phyloP scores from a whole-genome alignment of 2,113 vertebrate genomes.

The Helogale parvula region DNA sequence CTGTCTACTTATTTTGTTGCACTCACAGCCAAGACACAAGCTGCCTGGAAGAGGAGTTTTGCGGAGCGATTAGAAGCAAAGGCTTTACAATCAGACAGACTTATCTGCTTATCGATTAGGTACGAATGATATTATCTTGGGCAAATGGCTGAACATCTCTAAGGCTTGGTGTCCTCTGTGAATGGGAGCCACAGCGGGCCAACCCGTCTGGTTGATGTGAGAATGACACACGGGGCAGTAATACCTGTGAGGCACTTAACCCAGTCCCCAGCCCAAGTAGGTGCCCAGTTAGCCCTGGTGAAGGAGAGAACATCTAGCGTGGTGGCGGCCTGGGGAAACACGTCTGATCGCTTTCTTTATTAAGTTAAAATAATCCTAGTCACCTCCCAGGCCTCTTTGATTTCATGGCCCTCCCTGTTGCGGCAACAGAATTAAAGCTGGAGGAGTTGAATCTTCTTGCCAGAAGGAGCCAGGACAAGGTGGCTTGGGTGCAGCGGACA shows the following conservation, averaged over 20 bases:
- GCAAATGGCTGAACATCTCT: not conserved
- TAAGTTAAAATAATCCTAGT: not conserved
- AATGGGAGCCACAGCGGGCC: not conserved
- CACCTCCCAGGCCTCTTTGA: not conserved
- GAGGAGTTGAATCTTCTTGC: not conserved
- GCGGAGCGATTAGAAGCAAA: not conserved
- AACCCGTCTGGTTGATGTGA: not conserved
- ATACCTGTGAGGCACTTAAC: not conserved
- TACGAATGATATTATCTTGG: not conserved
- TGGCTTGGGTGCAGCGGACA: not conserved
- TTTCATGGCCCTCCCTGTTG: not conserved
- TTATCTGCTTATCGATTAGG: not conserved
- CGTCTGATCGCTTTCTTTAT: not conserved
- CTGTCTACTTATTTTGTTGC: not conserved
- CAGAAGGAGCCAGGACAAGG: not conserved
- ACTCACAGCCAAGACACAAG: not conserved
- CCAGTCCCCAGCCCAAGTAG: fast-evolving
- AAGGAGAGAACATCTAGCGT: not conserved
- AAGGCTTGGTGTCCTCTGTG: not conserved
- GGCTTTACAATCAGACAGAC: not conserved
- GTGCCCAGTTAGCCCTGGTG: fast-evolving
- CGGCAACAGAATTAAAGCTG: not conserved
- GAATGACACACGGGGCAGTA: not conserved
- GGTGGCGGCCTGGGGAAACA: fast-evolving
- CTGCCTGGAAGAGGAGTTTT: not conserved